Evolutionary conservation across 2,113 vertebrate species (phyloP), one percentile per base, ranked within the genome.

Genomic region (Neolamprologus kungweensis): DNA sequence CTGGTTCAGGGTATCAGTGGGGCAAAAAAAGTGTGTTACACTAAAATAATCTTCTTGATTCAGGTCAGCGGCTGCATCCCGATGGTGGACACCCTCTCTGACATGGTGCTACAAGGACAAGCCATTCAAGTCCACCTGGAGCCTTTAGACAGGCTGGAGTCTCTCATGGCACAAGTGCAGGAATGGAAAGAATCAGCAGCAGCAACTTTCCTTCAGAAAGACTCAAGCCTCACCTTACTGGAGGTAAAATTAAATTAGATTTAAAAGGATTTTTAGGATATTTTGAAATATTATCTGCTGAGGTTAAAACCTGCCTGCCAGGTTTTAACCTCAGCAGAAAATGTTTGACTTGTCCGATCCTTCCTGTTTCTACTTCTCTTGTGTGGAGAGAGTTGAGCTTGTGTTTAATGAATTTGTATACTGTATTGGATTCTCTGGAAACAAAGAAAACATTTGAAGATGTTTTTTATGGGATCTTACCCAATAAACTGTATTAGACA

Each of bases 121-220:
- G 95, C 96, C 65, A 97, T 99, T 90, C 98, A 98, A 0, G 98
- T 99, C 50, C 97, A 97, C 55, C 96, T 99, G 91, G 97, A 97
- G 31, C 95, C 98, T 40, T 89, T 99, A 88, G 97, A 97, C 1
- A 93, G 96, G 68, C 95, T 99, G 91, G 98, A 99, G 93, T 91
- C 95, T 9, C 87, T 99, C 80, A 96, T 99, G 86, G 91, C 94
- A 0, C 97, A 99, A 73, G 97, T 98, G 79, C 97, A 98, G 40
- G 95, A 96, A 0, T 99, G 98, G 98, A 99, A 97, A 93, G 97
- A 98, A 65, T 97, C 97, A 75, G 97, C 97, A 85, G 95, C 97
- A 4, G 93, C 96, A 87, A 96, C 97, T 0, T 99, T 99, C 83
- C 96, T 99, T 85, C 96, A 89, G 0, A 97, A 98, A 91, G 97